These are phyloP conservation scores for Dendrolimus houi DNA, from an alignment of 2,888 invertebrate species.

Conservation along the genomic window DNA sequence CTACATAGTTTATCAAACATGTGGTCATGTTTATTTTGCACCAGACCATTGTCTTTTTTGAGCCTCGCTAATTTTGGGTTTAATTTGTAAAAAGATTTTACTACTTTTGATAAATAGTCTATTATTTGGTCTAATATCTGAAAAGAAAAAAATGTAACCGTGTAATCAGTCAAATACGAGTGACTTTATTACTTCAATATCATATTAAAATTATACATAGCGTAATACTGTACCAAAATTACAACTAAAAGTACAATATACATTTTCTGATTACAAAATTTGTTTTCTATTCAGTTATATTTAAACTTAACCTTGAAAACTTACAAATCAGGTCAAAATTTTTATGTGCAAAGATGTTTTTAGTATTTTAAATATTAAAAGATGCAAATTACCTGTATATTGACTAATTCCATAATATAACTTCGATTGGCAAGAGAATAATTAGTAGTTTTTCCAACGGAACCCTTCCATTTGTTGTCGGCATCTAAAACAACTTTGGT, in stretches of 20 bases:
- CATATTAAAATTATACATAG: too few species aligned
- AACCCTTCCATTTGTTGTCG: conserved; percentile 66
- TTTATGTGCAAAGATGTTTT: conserved; percentile 2
- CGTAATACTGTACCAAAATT: too few species aligned
- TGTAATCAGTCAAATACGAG: too few species aligned
- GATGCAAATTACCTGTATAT: conserved; percentile 56
- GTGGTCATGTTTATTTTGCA: conserved; percentile 65
- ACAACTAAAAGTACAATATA: too few species aligned
- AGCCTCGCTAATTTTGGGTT: conserved; percentile 67
- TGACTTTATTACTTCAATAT: too few species aligned
- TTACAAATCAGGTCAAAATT: conserved; percentile 3
- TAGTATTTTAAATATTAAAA: background rate
- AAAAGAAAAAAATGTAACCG: conserved; percentile 21
- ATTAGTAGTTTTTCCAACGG: conserved; percentile 28
- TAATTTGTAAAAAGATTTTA: conserved; percentile 68
- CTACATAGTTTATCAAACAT: conserved; percentile 72
- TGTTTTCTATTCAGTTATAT: too few species aligned
- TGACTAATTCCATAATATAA: conserved; percentile 67
- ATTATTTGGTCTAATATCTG: conserved; percentile 77
- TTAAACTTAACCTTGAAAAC: too few species aligned
- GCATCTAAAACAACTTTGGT: conserved; percentile 62
- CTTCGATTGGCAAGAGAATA: conserved; percentile 56
- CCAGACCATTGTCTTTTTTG: conserved; percentile 54
- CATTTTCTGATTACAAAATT: too few species aligned
- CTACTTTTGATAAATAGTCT: conserved; percentile 68